Conservation (phyloP, 2,113 vertebrate genomes). For the Clarias gariepinus region DNA sequence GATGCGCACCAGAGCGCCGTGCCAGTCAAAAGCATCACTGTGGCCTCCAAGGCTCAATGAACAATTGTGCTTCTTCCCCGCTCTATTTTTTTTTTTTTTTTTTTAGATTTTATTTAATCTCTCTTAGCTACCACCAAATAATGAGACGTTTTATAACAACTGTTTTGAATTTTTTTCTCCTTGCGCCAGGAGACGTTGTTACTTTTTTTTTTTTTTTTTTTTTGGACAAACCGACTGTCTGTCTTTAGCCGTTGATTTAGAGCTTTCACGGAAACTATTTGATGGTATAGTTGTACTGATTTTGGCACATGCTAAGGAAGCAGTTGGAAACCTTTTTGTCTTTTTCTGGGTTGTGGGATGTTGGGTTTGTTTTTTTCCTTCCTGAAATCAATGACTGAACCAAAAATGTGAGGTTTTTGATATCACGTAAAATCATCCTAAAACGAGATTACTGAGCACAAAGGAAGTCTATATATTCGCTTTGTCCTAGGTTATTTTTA, state of each 20-base stretch:
- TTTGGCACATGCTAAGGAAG: constrained; percentile 9
- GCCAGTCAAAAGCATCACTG: constrained; percentile 87
- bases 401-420: constrained; percentile 77
- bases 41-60: constrained; percentile 98
- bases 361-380: constrained; percentile 47
- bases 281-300: not conserved
- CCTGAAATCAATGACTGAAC: constrained; percentile 88
- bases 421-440: constrained; percentile 11
- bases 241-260: not conserved
- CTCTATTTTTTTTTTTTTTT: constrained; percentile 19
- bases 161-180: constrained; percentile 41
- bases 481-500: constrained; percentile 38
- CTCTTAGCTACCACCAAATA: constrained; percentile 79
- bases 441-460: constrained; percentile 33
- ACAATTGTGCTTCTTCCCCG: constrained; percentile 59
- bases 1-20: constrained; percentile 85
- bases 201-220: constrained; percentile 49
- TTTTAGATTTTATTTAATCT: constrained; percentile 58
- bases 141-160: constrained; percentile 51
- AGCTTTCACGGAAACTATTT: not conserved
- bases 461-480: constrained; percentile 20
- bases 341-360: constrained; percentile 31
- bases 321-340: constrained; percentile 8
- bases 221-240: constrained; percentile 8
- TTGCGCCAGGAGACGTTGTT: constrained; percentile 42